These are phyloP conservation scores for Nilaparvata lugens DNA, from an alignment of 1,140 invertebrate genomes.

Conservation along the genomic window DNA sequence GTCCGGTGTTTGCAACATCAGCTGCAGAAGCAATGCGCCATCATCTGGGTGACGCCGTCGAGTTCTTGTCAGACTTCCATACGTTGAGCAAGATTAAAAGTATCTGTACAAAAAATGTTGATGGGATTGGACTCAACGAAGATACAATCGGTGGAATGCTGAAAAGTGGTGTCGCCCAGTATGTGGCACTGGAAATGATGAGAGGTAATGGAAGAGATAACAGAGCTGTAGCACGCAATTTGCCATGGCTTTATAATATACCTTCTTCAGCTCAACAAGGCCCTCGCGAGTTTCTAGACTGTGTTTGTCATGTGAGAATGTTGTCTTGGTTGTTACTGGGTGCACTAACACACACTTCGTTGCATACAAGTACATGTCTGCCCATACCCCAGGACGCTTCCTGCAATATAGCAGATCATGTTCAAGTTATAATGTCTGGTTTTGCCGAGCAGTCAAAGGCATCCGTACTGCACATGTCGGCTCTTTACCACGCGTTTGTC, in stretches of 20 bases:
- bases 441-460: constrained; percentile 94
- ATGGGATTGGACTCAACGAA: constrained; percentile 83
- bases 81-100: constrained; percentile 90
- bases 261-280: constrained; percentile 78
- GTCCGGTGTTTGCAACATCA: constrained; percentile 62
- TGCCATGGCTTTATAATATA: constrained; percentile 86
- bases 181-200: constrained; percentile 86
- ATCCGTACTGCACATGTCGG: constrained; percentile 86
- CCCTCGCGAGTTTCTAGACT: constrained; percentile 91
- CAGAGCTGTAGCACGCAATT: constrained; percentile 67
- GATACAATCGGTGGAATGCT: constrained; percentile 91
- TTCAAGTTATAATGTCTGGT: constrained; percentile 89
- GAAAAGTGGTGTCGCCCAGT: constrained; percentile 93
- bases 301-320: constrained; percentile 86
- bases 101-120: constrained; percentile 13
- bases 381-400: constrained; percentile 93
- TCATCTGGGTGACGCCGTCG: constrained; percentile 87
- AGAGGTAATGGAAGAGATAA: constrained; percentile 77
- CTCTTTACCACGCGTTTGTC: constrained; percentile 72
- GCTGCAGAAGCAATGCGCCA: constrained; percentile 87
- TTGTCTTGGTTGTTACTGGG: constrained; percentile 94
- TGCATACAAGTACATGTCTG: constrained; percentile 50
- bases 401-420: constrained; percentile 92
- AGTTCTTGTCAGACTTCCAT: constrained; percentile 94
- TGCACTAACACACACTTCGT: constrained; percentile 78